Percentiles rank a stretch among this genome's conserved stretches.
Conservation (phyloP, 2,888 invertebrate genomes). For the Microctonus hyperodae region DNA sequence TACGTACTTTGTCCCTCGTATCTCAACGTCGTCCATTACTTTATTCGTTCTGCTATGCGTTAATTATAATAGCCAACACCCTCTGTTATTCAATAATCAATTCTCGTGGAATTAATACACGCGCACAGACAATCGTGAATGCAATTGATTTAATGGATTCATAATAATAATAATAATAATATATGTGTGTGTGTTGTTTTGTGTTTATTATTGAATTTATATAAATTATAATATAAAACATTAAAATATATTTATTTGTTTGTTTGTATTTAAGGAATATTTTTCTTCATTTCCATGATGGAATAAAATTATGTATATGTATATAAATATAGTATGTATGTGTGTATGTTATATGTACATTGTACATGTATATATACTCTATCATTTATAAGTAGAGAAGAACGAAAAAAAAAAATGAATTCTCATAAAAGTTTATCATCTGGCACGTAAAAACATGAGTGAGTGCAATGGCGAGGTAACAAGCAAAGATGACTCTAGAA, state of each 20-base stretch:
- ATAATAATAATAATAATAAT: neutral
- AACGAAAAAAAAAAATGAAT: constrained; percentile 22
- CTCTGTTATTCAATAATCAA: constrained; percentile 6
- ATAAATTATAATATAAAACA: neutral
- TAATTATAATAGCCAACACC: neutral
- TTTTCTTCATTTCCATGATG: no score
- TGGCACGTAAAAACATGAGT: constrained; percentile 13
- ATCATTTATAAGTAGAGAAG: neutral
- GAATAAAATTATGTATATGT: neutral
- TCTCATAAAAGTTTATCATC: constrained; percentile 40
- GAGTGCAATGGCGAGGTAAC: constrained; percentile 8
- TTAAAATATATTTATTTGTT: neutral
- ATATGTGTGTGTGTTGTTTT: no score
- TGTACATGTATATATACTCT: neutral
- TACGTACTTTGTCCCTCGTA: no score
- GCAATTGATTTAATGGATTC: neutral
- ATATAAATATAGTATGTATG: no score
- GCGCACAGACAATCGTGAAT: constrained; percentile 1
- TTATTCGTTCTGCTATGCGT: no score
- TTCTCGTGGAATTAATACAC: neutral
- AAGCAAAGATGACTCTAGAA: constrained; percentile 13
- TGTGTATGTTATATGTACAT: neutral
- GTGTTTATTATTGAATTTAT: no score
- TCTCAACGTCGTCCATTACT: no score
- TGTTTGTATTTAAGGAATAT: no score